Base-by-base conservation (phyloP, 2,888 invertebrate genomes). In the Allolobophora icterica region DNA sequence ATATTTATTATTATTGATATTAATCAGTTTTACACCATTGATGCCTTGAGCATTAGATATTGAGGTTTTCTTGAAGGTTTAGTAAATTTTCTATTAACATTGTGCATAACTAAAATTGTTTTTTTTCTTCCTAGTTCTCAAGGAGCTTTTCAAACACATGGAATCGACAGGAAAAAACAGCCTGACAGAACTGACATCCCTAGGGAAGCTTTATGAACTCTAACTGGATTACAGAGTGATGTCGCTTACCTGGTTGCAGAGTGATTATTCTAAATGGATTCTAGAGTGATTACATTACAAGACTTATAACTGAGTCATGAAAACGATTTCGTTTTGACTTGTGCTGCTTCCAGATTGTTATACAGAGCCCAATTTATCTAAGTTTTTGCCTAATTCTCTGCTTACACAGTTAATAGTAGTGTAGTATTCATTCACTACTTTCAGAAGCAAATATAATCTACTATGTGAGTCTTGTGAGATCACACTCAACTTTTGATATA, bases 171-270 rank as follows among this genome's bases (percentile, higher is more conserved):
- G 71, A 71, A 71, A 71, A 71, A 30, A 30, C 13, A n/a, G n/a
- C 71, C 30, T 0, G n/a, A n/a, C 30, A n/a, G 71, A 71, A 71
- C 71, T 71, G 71, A 71, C 30, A 71, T n/a, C 71, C 13, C n/a
- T 71, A n/a, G n/a, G n/a, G n/a, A 71, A 71, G n/a, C 71, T 71
- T n/a, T 71, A 71, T n/a, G 71, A 71, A 71, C 71, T 71, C n/a
- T 21, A 24, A 52, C 21, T 11, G 5, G 52, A 52, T 52, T 24
- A 52, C 24, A 52, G 52, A 24, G 1, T 52, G 24, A 52, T 6
- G 5, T 13, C 13, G 17, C 17, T 52, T 21, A 52, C 52, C 24
- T 1, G 52, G 24, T 52, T 52, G 24, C 52, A 17, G 52, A 52
- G 19, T 52, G 52, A 52, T 52, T 21, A 8, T n/a, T 13, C 58